Base-by-base conservation (phyloP, 2,797 vertebrate genomes). In the Ctenopoma kingsleyae region DNA sequence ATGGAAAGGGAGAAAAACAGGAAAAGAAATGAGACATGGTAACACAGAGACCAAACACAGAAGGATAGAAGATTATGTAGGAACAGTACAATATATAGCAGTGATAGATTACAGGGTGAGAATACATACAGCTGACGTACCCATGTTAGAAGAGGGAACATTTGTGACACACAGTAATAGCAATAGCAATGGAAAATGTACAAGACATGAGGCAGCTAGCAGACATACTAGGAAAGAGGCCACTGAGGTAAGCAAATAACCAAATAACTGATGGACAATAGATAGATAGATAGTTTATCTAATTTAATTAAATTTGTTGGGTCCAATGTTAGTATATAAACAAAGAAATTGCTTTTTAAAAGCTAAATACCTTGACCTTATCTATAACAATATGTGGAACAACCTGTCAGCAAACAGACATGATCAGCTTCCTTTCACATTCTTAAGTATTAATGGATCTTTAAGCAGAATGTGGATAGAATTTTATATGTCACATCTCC, bases 1-100 rank as follows among this genome's bases (percentile, higher is more conserved):
- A 53, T 46, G 48, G 40, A 61, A 74, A 0, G 20, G 50, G 59
- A 44, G 22, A 48, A 47, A 47, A 27, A 41, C 30, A 61, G 41
- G 19, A 25, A 60, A 70, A 80, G 62, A 87, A 60, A 84, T 9
- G 41, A 71, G 50, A 89, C 62, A 85, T 83, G 75, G 78, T 88
- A 85, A 89, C 78, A 85, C 62, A 72, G 65, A 78, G 58, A 74
- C 47, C 36, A 72, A 46, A 77, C 69, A 84, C 72, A 66, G 64
- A 74, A 23, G 76, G 64, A 63, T 17, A 74, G 71, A 41, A 85
- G 80, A 86, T 80, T 65, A 79, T 46, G 44, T 65, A 71, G 56
- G 46, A 86, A 77, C 49, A 81, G 63, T 71, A 76, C 56, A 84
- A 44, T 61, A 48, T 68, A 57, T 15, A 67, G 53, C 36, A 52